Conservation (phyloP, 35 echinoderm and acorn worm species). For the Ophioderma brevispina region DNA sequence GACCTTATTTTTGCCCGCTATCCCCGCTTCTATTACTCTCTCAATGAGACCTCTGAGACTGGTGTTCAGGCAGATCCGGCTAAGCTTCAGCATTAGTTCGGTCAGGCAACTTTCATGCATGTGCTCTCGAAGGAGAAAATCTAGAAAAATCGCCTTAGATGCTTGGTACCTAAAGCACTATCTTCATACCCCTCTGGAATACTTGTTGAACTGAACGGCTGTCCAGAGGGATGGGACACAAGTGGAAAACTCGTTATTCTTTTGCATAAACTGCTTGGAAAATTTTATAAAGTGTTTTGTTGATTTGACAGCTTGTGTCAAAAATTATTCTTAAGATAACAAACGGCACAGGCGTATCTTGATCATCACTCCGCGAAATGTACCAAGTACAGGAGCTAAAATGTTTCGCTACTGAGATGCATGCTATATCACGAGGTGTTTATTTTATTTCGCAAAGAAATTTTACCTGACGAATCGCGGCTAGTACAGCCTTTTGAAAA, state of each 20-base stretch:
- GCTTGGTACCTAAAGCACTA: neutral
- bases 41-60: neutral
- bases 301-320: neutral
- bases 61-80: neutral
- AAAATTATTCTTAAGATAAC: neutral
- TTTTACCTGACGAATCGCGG: too few relatives aligned
- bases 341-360: neutral
- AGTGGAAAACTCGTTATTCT: neutral
- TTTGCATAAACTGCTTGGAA: neutral
- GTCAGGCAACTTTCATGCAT: neutral
- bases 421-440: too few relatives aligned
- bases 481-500: too few relatives aligned
- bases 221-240: neutral
- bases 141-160: constrained; percentile 1
- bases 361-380: neutral
- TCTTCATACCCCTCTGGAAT: neutral
- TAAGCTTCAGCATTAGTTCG: neutral
- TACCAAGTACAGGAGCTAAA: too few relatives aligned
- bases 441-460: too few relatives aligned
- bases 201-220: neutral
- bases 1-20: neutral
- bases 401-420: too few relatives aligned
- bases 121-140: neutral
- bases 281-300: neutral
- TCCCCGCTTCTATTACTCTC: neutral